Evolutionary conservation across 2,113 vertebrate genomes (phyloP).

Genomic region (Anhinga rufa): DNA sequence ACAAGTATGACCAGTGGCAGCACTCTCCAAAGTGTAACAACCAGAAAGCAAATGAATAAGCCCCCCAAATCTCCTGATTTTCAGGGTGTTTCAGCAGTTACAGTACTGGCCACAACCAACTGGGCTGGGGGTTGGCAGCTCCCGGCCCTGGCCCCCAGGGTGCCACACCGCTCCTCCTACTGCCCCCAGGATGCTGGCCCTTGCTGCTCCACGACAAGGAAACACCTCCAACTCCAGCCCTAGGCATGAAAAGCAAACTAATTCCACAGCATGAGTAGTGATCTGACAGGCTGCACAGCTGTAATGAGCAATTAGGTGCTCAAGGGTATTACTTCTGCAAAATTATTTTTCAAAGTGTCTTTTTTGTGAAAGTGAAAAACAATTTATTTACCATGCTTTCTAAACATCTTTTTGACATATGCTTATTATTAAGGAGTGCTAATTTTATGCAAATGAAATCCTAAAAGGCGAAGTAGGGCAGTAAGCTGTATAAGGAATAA

Average conservation of each 20-base stretch:
- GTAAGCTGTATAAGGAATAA: neutral
- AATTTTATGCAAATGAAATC: neutral
- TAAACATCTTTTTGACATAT: neutral
- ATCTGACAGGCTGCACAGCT: neutral
- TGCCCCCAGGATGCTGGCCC: neutral
- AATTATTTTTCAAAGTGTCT: neutral
- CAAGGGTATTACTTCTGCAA: neutral
- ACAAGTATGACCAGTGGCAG: neutral
- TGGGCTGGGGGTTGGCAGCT: neutral
- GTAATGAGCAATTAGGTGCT: neutral
- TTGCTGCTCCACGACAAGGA: neutral
- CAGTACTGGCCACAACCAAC: accelerated
- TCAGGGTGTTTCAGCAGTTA: neutral
- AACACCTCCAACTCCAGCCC: neutral
- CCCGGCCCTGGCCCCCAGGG: accelerated
- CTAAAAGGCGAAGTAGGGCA: neutral
- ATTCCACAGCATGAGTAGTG: accelerated
- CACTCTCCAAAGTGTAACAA: neutral
- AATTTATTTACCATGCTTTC: neutral
- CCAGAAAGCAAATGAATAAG: neutral
- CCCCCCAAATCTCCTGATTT: neutral
- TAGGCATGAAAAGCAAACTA: accelerated
- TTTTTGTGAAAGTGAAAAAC: neutral
- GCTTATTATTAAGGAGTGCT: neutral
- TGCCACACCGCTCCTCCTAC: accelerated